Evolutionary conservation across 2,113 vertebrate genomes (phyloP), one percentile per base, ranked within the genome.

Genomic region (Spheniscus mendiculus): DNA sequence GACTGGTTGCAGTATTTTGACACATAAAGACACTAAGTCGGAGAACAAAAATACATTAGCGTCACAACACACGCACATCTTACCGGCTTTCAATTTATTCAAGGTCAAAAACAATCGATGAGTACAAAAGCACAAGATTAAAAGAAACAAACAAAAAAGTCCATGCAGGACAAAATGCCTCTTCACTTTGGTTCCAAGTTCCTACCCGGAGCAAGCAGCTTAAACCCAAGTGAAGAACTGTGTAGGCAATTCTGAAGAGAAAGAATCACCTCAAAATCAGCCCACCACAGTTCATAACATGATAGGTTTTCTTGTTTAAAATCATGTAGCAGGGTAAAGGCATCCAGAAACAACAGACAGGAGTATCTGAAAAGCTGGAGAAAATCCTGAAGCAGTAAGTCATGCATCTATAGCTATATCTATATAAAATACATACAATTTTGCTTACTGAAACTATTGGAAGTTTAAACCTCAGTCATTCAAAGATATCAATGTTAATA

Each of bases 341-440:
- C 15, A 61, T 47, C 36, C 22, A 52, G 93, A 47, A 86, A 25
- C 30, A 81, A 55, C 44, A 86, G 32, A 58, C 3, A 27, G 4
- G 4, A 70, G 1, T 32, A 21, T 56, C 5, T 42, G 34, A 49
- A 81, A 77, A 80, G 20, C 27, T 36, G 12, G 44, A 88, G 53
- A 76, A 76, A 88, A 56, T 61, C 34, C 53, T 72, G 44, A 38
- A 71, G 53, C 2, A 4, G 4, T 20, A 44, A 58, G 23, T 76
- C 61, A 23, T 1, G 1, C 25, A n/a, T 9, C 11, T 32, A 15
- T 5, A 69, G 5, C 19, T 11, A 2, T 2, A 14, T 23, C 8
- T 76, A 20, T 12, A 23, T 23, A 50, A 49, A 62, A 38, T 19
- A 47, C 0, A 70, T 15, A 44, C 76, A 10, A 23, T 29, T 65